Evolutionary conservation across 2,113 vertebrate genomes (phyloP).

Genomic region (Rhagologus leucostigma): DNA sequence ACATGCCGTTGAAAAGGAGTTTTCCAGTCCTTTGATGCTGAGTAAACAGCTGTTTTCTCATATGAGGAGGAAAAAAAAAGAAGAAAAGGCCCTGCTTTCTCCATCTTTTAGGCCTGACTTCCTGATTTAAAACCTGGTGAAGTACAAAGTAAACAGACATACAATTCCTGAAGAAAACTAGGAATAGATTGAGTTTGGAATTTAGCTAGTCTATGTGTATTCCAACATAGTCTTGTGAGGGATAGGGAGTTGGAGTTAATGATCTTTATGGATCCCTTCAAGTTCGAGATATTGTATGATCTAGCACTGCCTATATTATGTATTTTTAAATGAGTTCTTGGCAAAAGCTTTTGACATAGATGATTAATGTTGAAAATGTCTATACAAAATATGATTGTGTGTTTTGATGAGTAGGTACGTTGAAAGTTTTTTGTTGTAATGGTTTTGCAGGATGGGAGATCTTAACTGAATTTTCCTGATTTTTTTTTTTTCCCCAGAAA

Average conservation of each 20-base stretch:
- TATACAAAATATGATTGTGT: not conserved
- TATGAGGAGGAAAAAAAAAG: fast-evolving
- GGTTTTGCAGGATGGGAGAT: not conserved
- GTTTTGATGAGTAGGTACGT: not conserved
- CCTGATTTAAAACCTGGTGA: not conserved
- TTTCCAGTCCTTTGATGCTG: not conserved
- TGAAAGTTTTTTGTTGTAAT: not conserved
- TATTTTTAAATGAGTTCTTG: not conserved
- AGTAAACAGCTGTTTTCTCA: not conserved
- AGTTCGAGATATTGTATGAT: not conserved
- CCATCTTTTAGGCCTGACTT: not conserved
- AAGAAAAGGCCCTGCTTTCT: not conserved
- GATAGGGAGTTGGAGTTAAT: not conserved
- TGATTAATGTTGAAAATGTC: not conserved
- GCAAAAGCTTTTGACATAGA: not conserved
- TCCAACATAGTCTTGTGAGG: not conserved
- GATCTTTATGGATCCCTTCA: not conserved
- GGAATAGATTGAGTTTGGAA: not conserved
- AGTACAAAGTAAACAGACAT: not conserved
- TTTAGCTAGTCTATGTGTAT: not conserved
- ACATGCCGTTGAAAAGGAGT: not conserved
- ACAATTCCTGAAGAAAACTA: not conserved
- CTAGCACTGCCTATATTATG: not conserved
- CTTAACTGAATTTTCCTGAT: not conserved
- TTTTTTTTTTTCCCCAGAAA: not conserved